Base-by-base conservation (phyloP, 2,797 vertebrate species). In the Choloepus didactylus region DNA sequence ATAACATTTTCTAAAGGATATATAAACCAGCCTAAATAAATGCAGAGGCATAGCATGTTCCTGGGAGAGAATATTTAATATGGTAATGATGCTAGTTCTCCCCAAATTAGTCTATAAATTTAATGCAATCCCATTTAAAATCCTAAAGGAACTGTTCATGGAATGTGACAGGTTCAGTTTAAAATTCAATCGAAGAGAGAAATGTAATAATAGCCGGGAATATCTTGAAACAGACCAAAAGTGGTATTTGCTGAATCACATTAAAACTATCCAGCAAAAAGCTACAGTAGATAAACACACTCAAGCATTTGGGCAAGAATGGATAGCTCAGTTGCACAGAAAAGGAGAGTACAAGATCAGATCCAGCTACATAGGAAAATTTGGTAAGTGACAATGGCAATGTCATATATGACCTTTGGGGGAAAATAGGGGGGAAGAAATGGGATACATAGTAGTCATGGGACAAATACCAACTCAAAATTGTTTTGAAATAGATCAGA, bases 1-100 rank as follows among this genome's bases (percentile, higher is more conserved):
- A 9, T 9, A 85, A 56, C 29, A 70, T 9, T 75, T 82, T 70
- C 75, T 64, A 10, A 93, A 62, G 38, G 44, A 59, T 44, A 44
- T 41, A 46, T 69, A 80, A 92, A 80, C 27, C 19, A 89, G 86
- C 8, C 25, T 89, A 83, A 96, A 70, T 77, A 84, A 95, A 81
- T 60, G 69, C 66, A 72, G 15, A 83, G 27, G 9, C 27, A 59
- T 41, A 54, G 10, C 41, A 19, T 91, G 18, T 51, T 92, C 29
- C 31, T 29, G 4, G 12, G 87, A 83, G 70, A 77, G 35, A 89
- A 81, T 49, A 67, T 41, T 62, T 81, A 96, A 89, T 41, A 75
- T 59, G 82, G 64, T 56, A 76, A 93, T 91, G 23, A n/a, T 76
- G 7, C 49, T 87, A 70, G 41, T 88, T 94, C 3, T 70, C 38